Evolutionary conservation across 2,797 vertebrate genomes (phyloP).

Genomic region (Phoebastria nigripes): DNA sequence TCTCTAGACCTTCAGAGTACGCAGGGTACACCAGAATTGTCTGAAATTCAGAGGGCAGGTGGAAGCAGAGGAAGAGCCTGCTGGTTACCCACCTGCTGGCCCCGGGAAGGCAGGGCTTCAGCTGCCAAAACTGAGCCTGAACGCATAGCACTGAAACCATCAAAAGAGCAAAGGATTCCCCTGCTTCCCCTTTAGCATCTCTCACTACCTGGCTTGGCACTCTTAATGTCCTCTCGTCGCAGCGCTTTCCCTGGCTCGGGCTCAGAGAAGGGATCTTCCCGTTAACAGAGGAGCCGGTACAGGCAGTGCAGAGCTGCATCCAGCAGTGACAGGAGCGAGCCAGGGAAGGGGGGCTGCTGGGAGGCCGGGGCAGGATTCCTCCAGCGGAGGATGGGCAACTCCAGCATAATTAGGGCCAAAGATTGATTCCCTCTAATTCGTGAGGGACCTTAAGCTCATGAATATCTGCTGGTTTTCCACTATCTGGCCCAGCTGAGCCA

Average conservation of each 20-base stretch:
- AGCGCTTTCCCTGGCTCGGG: not conserved
- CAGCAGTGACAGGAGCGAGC: not conserved
- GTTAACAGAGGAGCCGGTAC: fast-evolving
- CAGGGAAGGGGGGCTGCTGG: not conserved
- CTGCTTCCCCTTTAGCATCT: not conserved
- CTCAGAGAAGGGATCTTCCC: not conserved
- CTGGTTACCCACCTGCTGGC: not conserved
- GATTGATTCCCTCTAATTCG: not conserved
- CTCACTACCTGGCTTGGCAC: not conserved
- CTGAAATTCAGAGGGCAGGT: not conserved
- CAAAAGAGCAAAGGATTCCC: not conserved
- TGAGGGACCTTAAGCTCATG: not conserved
- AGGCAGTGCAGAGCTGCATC: not conserved
- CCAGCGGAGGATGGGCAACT: not conserved
- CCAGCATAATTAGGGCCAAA: not conserved
- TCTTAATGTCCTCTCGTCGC: fast-evolving
- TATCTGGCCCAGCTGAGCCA: not conserved
- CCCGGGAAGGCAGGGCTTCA: not conserved
- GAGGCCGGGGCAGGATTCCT: not conserved
- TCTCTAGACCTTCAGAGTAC: not conserved
- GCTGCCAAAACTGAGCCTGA: not conserved
- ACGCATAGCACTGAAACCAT: not conserved
- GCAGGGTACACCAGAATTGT: not conserved
- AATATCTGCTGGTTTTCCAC: not conserved
- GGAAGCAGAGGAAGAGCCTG: not conserved